Conservation (phyloP, 2,113 vertebrate genomes). For the Gopherus flavomarginatus region DNA sequence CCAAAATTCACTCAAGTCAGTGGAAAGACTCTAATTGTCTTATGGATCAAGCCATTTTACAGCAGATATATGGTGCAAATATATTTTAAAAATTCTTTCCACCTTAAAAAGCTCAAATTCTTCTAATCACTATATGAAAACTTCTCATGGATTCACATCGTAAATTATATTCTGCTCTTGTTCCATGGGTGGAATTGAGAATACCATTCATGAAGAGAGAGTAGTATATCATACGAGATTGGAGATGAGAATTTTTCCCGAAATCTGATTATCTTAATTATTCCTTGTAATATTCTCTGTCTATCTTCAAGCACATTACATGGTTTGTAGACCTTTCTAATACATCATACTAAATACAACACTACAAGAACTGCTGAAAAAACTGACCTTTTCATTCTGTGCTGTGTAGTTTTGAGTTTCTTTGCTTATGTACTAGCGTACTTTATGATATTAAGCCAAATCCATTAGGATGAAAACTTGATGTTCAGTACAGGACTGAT, state of each 20-base stretch:
- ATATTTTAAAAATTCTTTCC: background rate
- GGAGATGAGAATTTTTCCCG: background rate
- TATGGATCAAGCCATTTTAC: background rate
- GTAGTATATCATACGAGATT: background rate
- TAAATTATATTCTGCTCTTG: background rate
- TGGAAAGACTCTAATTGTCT: background rate
- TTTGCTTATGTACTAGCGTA: background rate
- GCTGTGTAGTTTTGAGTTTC: background rate
- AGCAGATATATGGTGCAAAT: background rate
- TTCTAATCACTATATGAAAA: background rate
- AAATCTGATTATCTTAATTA: background rate
- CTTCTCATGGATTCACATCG: background rate
- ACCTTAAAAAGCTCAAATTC: background rate
- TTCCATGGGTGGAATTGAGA: background rate
- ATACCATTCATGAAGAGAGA: background rate
- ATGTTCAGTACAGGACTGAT: background rate
- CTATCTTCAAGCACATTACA: background rate
- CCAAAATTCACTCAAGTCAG: background rate
- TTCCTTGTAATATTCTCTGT: background rate
- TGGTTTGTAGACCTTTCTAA: background rate
- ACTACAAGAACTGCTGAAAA: background rate
- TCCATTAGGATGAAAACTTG: background rate
- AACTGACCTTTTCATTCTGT: background rate
- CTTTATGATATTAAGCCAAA: background rate
- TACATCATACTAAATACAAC: background rate